Percentiles rank a stretch among this genome's conserved stretches.
Conservation (phyloP, 2,888 invertebrate genomes). For the Chloromyia formosa region DNA sequence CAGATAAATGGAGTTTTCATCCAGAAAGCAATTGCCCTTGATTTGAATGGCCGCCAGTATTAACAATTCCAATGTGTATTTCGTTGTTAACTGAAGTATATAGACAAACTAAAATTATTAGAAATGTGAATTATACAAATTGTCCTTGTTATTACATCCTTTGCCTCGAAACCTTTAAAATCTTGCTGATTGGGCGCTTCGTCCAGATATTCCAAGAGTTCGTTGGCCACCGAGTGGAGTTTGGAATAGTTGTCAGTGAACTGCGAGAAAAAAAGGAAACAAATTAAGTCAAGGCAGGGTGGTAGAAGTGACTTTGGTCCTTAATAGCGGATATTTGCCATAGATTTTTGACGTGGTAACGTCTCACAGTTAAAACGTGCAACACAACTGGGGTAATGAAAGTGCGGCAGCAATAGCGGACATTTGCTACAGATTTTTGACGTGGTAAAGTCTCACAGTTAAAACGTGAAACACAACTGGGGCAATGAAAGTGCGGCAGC, state of each 20-base stretch:
- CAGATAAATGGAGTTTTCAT: conserved; percentile 45
- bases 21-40: conserved; percentile 47
- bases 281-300: no score
- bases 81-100: conserved; percentile 46
- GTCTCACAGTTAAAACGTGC: no score
- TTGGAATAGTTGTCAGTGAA: conserved; percentile 39
- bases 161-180: conserved; percentile 48
- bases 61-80: conserved; percentile 47
- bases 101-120: conserved; percentile 36
- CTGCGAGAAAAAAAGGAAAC: conserved; percentile 21
- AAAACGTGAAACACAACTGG: no score
- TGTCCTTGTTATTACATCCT: conserved; percentile 43
- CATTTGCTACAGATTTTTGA: no score
- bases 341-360: no score
- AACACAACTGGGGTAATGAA: no score
- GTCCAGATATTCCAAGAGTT: conserved; percentile 48
- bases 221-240: conserved; percentile 30
- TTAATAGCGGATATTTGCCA: no score
- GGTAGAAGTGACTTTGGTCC: no score
- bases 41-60: conserved; percentile 45
- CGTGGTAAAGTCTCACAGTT: no score
- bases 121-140: conserved; percentile 18
- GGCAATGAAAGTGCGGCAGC: no score
- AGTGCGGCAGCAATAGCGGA: no score
- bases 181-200: conserved; percentile 17